Percentiles rank a stretch among this genome's conserved stretches.
These are phyloP conservation scores for Calameuta filiformis DNA, from an alignment of 2,888 invertebrate genomes.

Conservation along the genomic window DNA sequence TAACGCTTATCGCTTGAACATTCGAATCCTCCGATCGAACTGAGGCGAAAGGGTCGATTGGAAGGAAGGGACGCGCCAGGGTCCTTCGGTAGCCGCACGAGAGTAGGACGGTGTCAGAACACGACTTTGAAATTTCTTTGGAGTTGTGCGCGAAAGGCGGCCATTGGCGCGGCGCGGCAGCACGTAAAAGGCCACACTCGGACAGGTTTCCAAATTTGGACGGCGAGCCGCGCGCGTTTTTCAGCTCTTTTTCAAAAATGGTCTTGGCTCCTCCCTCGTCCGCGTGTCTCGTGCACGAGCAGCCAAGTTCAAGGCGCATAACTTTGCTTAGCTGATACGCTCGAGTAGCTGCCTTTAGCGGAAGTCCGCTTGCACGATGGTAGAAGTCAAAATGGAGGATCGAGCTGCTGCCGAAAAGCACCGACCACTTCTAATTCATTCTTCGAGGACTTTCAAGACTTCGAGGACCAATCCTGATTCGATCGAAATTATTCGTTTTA, in stretches of 20 bases:
- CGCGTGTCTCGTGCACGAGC: constrained; percentile 21
- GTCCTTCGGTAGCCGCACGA: too few relatives aligned
- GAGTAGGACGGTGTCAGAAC: constrained; percentile 26
- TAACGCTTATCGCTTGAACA: not conserved
- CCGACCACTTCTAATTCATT: too few relatives aligned
- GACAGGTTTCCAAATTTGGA: constrained; percentile 62
- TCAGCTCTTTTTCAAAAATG: constrained; percentile 16
- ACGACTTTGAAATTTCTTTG: constrained; percentile 40
- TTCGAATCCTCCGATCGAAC: not conserved
- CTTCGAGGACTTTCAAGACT: too few relatives aligned
- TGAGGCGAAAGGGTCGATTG: not conserved
- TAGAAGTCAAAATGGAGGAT: not conserved
- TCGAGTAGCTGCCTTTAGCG: constrained; percentile 1
- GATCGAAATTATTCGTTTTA: too few relatives aligned
- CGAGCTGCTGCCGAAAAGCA: too few relatives aligned
- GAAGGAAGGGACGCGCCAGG: accelerated
- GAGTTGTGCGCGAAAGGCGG: constrained; percentile 54
- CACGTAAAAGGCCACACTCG: constrained; percentile 51
- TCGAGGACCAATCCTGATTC: too few relatives aligned
- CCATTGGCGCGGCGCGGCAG: constrained; percentile 47
- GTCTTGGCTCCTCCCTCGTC: constrained; percentile 40
- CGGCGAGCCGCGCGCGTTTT: constrained; percentile 29
- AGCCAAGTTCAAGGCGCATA: constrained; percentile 54
- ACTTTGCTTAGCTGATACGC: constrained; percentile 27
- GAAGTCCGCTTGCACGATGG: not conserved